Conservation (phyloP, 2,888 invertebrate species). For the Ligdia adustata region DNA sequence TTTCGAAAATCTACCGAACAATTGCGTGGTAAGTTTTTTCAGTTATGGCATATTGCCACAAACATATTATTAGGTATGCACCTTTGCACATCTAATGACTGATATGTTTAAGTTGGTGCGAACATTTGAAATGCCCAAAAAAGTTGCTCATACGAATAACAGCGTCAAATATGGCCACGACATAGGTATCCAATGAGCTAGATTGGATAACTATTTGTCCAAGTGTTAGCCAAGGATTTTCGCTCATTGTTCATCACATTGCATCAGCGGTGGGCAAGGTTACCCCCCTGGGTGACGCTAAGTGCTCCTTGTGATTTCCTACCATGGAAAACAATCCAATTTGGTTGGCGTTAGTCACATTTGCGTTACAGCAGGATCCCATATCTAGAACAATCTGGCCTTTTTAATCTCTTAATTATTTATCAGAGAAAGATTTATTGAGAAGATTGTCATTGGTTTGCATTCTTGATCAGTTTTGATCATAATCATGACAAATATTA, state of each 20-base stretch:
- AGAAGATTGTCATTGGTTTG: too few relatives aligned
- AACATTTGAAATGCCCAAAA: too few relatives aligned
- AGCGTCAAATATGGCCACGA: background rate
- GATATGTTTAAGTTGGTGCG: too few relatives aligned
- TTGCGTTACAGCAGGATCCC: too few relatives aligned
- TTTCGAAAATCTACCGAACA: slow-evolving; percentile 6
- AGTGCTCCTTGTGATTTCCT: slow-evolving; percentile 34
- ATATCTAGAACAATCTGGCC: too few relatives aligned
- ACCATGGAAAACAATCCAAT: slow-evolving; percentile 32
- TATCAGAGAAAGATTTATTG: too few relatives aligned
- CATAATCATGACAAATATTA: too few relatives aligned
- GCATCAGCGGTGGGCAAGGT: slow-evolving; percentile 36
- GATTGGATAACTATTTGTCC: slow-evolving; percentile 67
- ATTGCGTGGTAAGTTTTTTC: slow-evolving; percentile 1
- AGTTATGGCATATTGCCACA: background rate
- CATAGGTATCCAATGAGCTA: slow-evolving; percentile 46
- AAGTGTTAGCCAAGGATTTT: slow-evolving; percentile 67
- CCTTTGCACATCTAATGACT: background rate
- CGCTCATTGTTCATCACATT: slow-evolving; percentile 39
- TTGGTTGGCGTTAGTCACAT: slow-evolving; percentile 30
- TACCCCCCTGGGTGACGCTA: slow-evolving; percentile 31
- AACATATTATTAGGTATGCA: background rate
- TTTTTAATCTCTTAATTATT: too few relatives aligned
- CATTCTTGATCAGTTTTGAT: too few relatives aligned
- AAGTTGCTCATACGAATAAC: background rate